Evolutionary conservation across 1,140 invertebrate species (phyloP).

Genomic region (Cardiocondyla obscurior): DNA sequence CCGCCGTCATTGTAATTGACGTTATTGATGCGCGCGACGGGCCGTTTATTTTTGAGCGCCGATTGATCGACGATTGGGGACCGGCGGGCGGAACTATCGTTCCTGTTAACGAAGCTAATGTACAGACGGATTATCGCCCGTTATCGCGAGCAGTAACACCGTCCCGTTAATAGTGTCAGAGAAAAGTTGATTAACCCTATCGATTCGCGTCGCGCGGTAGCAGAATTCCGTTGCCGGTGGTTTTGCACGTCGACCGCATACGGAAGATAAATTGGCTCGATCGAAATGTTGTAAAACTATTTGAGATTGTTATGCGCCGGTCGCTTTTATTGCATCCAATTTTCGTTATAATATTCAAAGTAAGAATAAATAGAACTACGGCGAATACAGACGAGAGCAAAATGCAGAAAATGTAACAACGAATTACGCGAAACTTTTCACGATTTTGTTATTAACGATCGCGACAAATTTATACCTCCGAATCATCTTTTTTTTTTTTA

Average conservation of each 20-base stretch:
- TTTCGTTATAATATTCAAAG: not conserved
- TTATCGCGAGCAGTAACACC: constrained; percentile 21
- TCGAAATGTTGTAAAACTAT: constrained; percentile 17
- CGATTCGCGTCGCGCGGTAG: not conserved
- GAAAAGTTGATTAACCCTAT: constrained; percentile 47
- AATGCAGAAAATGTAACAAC: not conserved
- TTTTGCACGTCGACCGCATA: not conserved
- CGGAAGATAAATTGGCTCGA: constrained; percentile 22
- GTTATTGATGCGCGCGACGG: constrained; percentile 38
- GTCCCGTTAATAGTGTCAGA: constrained; percentile 26
- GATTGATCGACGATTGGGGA: constrained; percentile 54
- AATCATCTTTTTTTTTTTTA: not conserved
- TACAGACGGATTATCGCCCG: constrained; percentile 34
- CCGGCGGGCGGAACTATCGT: constrained; percentile 10
- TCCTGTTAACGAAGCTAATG: constrained; percentile 50
- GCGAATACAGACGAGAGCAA: not conserved
- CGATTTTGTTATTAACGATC: not conserved
- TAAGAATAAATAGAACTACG: not conserved
- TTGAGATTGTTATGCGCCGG: not conserved
- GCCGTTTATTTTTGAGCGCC: constrained; percentile 43
- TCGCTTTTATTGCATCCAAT: not conserved
- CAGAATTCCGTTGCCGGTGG: not conserved
- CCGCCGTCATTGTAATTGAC: constrained; percentile 33
- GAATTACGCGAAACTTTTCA: not conserved
- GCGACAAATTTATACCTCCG: not conserved